phyloP scores from a whole-genome alignment of 2,888 invertebrate genomes.

The Drosophila barbarae region DNA sequence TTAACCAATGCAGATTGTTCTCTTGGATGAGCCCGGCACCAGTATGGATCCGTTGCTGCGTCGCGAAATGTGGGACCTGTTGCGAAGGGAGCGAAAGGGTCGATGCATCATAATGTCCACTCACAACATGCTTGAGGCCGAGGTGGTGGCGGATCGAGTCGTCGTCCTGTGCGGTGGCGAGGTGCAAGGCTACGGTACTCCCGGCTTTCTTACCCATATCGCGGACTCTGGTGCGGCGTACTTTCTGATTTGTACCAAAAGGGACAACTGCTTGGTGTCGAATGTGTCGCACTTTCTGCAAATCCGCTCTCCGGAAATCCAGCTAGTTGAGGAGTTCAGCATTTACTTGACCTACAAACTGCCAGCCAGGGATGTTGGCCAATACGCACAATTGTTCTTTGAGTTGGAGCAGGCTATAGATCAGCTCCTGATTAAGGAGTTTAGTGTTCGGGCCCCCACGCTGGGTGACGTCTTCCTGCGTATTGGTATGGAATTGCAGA shows the following conservation, averaged over 20 bases:
- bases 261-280: slow-evolving; percentile 79
- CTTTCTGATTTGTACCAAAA: slow-evolving; percentile 80
- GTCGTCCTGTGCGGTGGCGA: slow-evolving; percentile 90
- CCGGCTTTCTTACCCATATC: slow-evolving; percentile 86
- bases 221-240: slow-evolving; percentile 89
- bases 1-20: slow-evolving; percentile 80
- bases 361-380: slow-evolving; percentile 81
- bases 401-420: slow-evolving; percentile 83
- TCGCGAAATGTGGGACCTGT: slow-evolving; percentile 88
- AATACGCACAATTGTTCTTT: slow-evolving; percentile 84
- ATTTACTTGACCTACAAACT: slow-evolving; percentile 86
- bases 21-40: slow-evolving; percentile 87
- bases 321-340: slow-evolving; percentile 84
- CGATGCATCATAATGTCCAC: slow-evolving; percentile 89
- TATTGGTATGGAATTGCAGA: slow-evolving; percentile 79
- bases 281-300: slow-evolving; percentile 82
- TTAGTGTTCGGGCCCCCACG: slow-evolving; percentile 89
- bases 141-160: slow-evolving; percentile 87
- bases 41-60: slow-evolving; percentile 92
- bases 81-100: slow-evolving; percentile 85
- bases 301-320: slow-evolving; percentile 83
- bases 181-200: slow-evolving; percentile 88
- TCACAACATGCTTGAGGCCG: slow-evolving; percentile 94
- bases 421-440: slow-evolving; percentile 84
- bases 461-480: slow-evolving; percentile 92